Base-by-base conservation (phyloP, 2,888 invertebrate genomes). In the Aphelenchoides bicaudatus region DNA sequence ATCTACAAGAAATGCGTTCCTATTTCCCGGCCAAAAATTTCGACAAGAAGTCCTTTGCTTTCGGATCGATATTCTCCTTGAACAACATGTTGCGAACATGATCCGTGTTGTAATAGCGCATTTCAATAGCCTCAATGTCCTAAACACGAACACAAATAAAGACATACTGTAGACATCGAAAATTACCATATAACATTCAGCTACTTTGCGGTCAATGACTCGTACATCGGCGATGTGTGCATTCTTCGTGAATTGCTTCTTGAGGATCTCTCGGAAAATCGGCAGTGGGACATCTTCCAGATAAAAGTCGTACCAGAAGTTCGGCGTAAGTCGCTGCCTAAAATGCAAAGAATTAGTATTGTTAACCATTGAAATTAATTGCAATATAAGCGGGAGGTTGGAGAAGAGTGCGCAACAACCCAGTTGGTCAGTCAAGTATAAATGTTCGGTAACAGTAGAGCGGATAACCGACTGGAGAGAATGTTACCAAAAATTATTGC, bases 11-110 rank as follows among this genome's bases (percentile, higher is more conserved):
- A n/a, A n/a, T n/a, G n/a, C n/a, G 50, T 52, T 65, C 79, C 47
- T 81, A 78, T 67, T 82, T 81, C 47, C 81, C 81, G 56, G 79
- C 78, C 66, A 81, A 80, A 75, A 83, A 83, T 65, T 81, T 81
- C 28, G 80, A 80, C 25, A 83, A 72, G 71, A 83, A 83, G 55
- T 67, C 82, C 61, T 75, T 77, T 16, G 82, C 81, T 66, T 79
- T 80, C 8, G 79, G 73, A 52, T 79, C 79, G 46, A 76, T 70
- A 28, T 81, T 79, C 39, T 82, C 81, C 30, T 78, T 74, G 70
- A 83, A 82, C 53, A 79, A 64, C 62, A 74, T 81, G 61, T 75
- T 79, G 79, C 81, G 80, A 21, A 83, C 75, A 66, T 82, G 82
- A 43, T 76, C 76, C 16, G 68, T 67, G 55, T 78, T 78, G 73